Evolutionary conservation across 2,113 vertebrate genomes (phyloP), one percentile per base, ranked within the genome.

Genomic region (Daubentonia madagascariensis): DNA sequence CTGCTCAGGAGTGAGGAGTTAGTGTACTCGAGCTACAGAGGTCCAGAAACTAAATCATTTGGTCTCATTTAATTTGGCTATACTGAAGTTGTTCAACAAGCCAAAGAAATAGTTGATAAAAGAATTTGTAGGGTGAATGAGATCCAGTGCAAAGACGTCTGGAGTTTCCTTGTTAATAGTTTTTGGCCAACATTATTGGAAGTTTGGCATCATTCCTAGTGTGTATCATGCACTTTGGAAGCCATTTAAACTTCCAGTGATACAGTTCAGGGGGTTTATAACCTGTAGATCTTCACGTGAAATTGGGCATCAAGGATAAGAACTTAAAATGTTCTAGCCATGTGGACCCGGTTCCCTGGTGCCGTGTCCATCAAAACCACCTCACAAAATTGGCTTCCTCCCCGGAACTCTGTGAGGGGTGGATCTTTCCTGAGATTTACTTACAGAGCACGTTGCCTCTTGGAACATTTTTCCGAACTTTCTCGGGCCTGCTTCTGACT

Each of bases 21-120:
- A 37, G 28, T 40, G 13, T 85, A 23, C 5, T 37, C 18, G 10
- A 40, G 32, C 37, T 84, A 11, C 32, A 28, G 43, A 81, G 37
- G 16, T 48, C 63, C 32, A 20, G 92, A 85, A 94, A 76, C 1
- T 16, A 70, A 92, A 6, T 70, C 25, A 67, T 78, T 95, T 37
- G 22, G 37, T 81, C 40, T 88, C 45, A 81, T 57, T 94, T 97
- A 81, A 85, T 96, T 97, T 80, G 67, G n/a, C 40, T 78, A 11
- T 48, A 25, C 18, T 52, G 32, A 30, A 57, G 1, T 59, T 94
- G 37, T 85, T 96, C 48, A 43, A 30, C 6, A 91, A 93, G 67
- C n/a, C 61, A 89, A 95, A 75, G 28, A 92, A 95, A 76, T 22
- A 37, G 43, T 75, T 61, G 85, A 81, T 59, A 96, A 28, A 83